phyloP scores from a whole-genome alignment of 2,888 invertebrate genomes.

The Allacma fusca region DNA sequence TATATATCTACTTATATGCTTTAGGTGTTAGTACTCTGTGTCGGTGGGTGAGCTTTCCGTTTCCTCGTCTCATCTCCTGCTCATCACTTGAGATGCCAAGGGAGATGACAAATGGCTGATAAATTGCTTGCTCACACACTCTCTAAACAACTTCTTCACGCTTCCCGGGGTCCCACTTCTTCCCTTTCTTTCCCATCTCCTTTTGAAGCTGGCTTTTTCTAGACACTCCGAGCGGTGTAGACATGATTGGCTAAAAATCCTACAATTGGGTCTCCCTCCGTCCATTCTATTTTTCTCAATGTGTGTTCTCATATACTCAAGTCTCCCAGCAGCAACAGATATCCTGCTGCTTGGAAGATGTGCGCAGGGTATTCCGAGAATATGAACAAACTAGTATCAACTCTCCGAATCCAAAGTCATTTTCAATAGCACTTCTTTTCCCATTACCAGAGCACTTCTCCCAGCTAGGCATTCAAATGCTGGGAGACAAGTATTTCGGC shows the following conservation, averaged over 20 bases:
- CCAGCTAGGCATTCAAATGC: too few species aligned
- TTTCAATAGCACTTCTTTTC: too few species aligned
- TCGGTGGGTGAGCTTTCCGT: background rate
- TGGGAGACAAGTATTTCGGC: too few species aligned
- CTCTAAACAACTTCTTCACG: conserved; percentile 44
- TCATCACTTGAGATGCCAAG: conserved; percentile 49
- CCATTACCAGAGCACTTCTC: too few species aligned
- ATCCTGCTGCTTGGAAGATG: too few species aligned
- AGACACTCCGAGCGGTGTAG: background rate
- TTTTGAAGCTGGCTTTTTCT: background rate
- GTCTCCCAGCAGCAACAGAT: too few species aligned
- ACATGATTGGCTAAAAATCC: conserved; percentile 15
- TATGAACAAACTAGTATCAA: too few species aligned
- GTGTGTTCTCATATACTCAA: background rate
- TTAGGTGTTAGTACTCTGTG: too few species aligned
- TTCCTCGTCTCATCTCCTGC: conserved; percentile 35
- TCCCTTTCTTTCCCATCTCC: conserved; percentile 7
- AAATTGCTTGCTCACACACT: conserved; percentile 47
- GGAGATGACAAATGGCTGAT: conserved; percentile 52
- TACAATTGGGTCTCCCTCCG: background rate
- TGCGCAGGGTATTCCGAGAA: too few species aligned
- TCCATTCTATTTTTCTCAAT: conserved; percentile 4
- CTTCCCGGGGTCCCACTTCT: conserved; percentile 28
- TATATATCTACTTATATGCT: too few species aligned
- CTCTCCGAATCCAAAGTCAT: too few species aligned